A percentile compares a stretch with the other conserved stretches of the same genome.
phyloP scores from a whole-genome alignment of 2,113 vertebrate species.

The Hydrolagus affinis region DNA sequence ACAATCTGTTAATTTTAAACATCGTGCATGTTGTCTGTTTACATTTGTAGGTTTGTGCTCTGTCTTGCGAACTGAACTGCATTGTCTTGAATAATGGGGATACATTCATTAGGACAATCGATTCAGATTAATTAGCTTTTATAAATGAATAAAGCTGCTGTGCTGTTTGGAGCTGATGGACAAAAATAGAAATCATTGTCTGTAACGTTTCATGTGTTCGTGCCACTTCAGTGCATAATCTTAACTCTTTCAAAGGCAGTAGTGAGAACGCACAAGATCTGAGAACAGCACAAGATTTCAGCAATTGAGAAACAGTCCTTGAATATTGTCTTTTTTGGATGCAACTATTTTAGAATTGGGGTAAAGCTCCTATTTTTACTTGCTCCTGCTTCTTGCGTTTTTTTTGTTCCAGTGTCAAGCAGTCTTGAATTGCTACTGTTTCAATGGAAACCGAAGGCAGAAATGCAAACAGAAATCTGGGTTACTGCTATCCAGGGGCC shows the following conservation, averaged over 20 bases:
- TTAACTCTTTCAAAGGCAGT: neutral
- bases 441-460: neutral
- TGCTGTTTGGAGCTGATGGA: neutral
- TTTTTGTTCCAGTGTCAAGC: neutral
- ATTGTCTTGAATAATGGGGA: neutral
- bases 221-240: neutral
- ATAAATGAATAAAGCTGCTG: neutral
- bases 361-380: conserved; percentile 16
- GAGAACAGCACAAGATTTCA: too few relatives aligned
- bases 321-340: too few relatives aligned
- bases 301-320: too few relatives aligned
- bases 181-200: neutral
- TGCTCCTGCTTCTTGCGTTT: neutral
- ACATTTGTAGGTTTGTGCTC: neutral
- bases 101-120: neutral
- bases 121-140: conserved; percentile 1
- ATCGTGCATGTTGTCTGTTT: too few relatives aligned
- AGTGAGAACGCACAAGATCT: neutral
- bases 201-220: neutral
- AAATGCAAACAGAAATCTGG: neutral
- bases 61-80: neutral
- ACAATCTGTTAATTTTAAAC: neutral
- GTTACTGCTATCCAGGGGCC: conserved; percentile 2
- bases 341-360: neutral
- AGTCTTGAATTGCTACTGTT: conserved; percentile 8